Conservation (phyloP, 2,888 invertebrate species). For the Cynaeus angustus region DNA sequence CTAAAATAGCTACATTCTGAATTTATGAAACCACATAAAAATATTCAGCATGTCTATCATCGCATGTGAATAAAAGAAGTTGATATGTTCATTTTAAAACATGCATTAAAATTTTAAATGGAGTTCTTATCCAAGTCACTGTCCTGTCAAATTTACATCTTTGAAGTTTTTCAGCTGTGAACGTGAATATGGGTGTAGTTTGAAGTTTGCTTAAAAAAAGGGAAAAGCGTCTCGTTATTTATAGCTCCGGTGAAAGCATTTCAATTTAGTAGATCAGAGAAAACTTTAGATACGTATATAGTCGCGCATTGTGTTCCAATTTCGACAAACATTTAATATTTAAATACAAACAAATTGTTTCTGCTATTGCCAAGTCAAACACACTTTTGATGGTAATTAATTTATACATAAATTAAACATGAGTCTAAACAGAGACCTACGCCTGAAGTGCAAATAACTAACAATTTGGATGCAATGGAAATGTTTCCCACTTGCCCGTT, state of each 20-base stretch:
- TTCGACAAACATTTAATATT: slow-evolving; percentile 1
- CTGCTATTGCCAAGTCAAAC: slow-evolving; percentile 2
- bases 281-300: background rate
- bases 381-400: slow-evolving; percentile 20
- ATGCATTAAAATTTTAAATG: slow-evolving; percentile 17
- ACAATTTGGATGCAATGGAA: slow-evolving; percentile 7
- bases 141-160: slow-evolving; percentile 20
- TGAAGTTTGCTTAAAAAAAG: too few species aligned
- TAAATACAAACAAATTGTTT: slow-evolving; percentile 10
- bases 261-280: background rate
- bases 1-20: background rate
- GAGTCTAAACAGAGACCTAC: slow-evolving; percentile 20
- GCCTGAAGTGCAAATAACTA: slow-evolving; percentile 24
- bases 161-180: slow-evolving; percentile 13
- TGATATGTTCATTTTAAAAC: background rate
- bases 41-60: slow-evolving; percentile 10
- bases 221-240: background rate
- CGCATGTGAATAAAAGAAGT: slow-evolving; percentile 6
- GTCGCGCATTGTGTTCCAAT: background rate
- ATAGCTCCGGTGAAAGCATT: background rate
- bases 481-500: slow-evolving; percentile 8
- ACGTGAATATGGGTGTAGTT: slow-evolving; percentile 19
- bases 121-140: slow-evolving; percentile 16
- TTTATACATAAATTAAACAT: slow-evolving; percentile 24
- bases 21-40: background rate